Evolutionary conservation across 2,888 invertebrate species (phyloP).

Genomic region (Marronus borbonicus): DNA sequence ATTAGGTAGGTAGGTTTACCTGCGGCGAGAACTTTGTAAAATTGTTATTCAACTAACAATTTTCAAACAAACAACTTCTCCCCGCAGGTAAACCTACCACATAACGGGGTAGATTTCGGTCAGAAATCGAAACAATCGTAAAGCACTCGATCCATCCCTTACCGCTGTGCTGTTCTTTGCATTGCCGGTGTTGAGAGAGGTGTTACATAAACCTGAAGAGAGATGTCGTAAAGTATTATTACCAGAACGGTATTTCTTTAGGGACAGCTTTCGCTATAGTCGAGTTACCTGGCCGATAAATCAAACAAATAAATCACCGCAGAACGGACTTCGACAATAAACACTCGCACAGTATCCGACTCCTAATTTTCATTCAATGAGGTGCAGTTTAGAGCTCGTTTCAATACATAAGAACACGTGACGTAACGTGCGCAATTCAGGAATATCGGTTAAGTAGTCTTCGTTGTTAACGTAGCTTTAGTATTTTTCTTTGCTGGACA

Average conservation of each 20-base stretch:
- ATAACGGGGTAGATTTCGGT: background rate
- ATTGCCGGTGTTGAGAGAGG: background rate
- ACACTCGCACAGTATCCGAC: background rate
- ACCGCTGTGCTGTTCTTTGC: background rate
- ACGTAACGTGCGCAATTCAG: too few species aligned
- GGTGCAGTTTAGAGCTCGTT: background rate
- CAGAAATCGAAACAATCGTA: background rate
- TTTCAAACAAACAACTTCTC: too few species aligned
- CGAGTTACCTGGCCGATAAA: background rate
- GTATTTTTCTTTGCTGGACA: too few species aligned
- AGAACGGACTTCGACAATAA: constrained; percentile 9
- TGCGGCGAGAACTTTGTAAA: too few species aligned
- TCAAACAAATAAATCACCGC: constrained; percentile 9
- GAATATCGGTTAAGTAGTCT: too few species aligned
- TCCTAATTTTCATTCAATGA: constrained; percentile 8
- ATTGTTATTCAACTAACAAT: too few species aligned
- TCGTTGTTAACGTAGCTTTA: too few species aligned
- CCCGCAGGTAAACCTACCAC: too few species aligned
- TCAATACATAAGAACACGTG: too few species aligned
- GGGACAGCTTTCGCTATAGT: background rate
- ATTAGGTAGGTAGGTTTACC: too few species aligned
- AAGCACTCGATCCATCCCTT: background rate
- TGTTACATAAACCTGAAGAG: constrained; percentile 6
- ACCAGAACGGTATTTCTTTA: constrained; percentile 5
- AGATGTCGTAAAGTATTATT: constrained; percentile 9